Evolutionary conservation across 2,888 invertebrate genomes (phyloP), one percentile per base, ranked within the genome.

Genomic region (Tanytarsus gracilentus): DNA sequence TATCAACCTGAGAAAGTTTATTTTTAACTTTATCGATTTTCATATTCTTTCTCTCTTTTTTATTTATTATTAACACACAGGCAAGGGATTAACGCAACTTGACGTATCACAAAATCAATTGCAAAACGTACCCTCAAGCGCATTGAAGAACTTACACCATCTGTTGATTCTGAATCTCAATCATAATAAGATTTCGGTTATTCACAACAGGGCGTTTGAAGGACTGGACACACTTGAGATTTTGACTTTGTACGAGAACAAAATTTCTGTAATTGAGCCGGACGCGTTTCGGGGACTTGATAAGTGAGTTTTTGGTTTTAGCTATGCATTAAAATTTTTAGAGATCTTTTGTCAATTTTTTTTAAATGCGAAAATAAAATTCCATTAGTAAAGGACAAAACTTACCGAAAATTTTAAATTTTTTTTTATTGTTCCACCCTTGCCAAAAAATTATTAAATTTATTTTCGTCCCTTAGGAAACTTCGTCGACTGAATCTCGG

Each of bases 51-150:
- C n/a, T n/a, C n/a, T n/a, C n/a, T n/a, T n/a, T n/a, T n/a, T n/a
- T n/a, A n/a, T n/a, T n/a, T n/a, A n/a, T n/a, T n/a, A n/a, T n/a
- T n/a, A n/a, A 44, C 40, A 70, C 69, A 18, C 74, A 90, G 90
- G 90, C 65, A 87, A 88, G 74, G 88, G 86, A 71, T 75, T 94
- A 67, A 91, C 91, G 18, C 89, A 92, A 69, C 76, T 94, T 69
- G 93, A 93, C 71, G 84, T 93, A 49, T 91, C 91, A 0, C 85
- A 89, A 69, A 94, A 94, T 76, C 84, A 84, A 66, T 76, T 93
- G 68, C 82, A 80, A 63, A 79, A 81, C 48, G 88, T 93, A 50
- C 92, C 93, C 23, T 88, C 89, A 1, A 76, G 80, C 23, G 88
- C 92, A 1, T 80, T 90, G 68, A 83, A 83, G 65, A 86, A 85